These are phyloP conservation scores for Papilio machaon DNA, from an alignment of 1,140 invertebrate species.

Conservation along the genomic window DNA sequence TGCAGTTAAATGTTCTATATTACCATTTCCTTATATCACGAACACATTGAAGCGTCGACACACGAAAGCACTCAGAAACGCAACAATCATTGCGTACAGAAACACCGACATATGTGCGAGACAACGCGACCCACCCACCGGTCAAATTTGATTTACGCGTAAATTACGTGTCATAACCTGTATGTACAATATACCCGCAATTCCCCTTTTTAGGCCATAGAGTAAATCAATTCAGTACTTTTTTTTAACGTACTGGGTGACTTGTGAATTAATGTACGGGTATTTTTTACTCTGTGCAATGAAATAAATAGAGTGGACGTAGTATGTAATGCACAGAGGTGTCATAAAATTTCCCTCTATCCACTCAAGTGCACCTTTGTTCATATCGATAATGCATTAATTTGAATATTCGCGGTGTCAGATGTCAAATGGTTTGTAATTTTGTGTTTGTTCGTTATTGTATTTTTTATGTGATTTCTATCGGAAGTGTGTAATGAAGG, in stretches of 20 bases:
- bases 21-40: constrained; percentile 72
- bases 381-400: constrained; percentile 80
- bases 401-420: constrained; percentile 82
- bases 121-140: constrained; percentile 73
- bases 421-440: constrained; percentile 81
- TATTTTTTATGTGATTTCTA: constrained; percentile 67
- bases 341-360: constrained; percentile 71
- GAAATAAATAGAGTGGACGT: constrained; percentile 40
- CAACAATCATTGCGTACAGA: constrained; percentile 69
- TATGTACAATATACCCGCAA: constrained; percentile 53
- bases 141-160: constrained; percentile 81
- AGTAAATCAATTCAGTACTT: constrained; percentile 41
- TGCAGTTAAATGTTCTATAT: constrained; percentile 49
- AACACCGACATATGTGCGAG: constrained; percentile 78
- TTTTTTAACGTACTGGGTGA: constrained; percentile 32
- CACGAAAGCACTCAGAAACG: constrained; percentile 71
- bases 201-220: constrained; percentile 52
- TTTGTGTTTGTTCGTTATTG: constrained; percentile 69
- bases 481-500: constrained; percentile 64
- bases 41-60: constrained; percentile 64
- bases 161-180: constrained; percentile 80
- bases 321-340: constrained; percentile 53
- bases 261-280: neutral
- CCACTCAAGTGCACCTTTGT: constrained; percentile 72
- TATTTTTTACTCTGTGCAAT: constrained; percentile 50